Base-by-base conservation (phyloP, 2,888 invertebrate species). In the Leucoptera coffeella region DNA sequence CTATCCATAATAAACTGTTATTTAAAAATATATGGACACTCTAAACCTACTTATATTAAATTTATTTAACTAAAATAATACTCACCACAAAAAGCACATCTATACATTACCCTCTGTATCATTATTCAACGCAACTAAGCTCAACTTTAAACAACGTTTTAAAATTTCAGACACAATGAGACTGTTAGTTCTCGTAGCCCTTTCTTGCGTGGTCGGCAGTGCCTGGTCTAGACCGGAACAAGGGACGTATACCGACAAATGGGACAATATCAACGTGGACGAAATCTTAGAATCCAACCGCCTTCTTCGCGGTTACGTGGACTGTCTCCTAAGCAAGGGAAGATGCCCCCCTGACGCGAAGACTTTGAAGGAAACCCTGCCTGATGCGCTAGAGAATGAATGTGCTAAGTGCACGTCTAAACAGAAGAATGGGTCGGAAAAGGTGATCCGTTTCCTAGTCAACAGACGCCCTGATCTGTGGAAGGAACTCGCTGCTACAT, bases 371-470 rank as follows among this genome's bases (percentile, higher is more conserved):
- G 67, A 71, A 32, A 56, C 73, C 2, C 60, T 87, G 2, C 85
- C 85, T 1, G 86, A 87, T 35, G 86, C 86, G 1, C 47, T 87
- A 22, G 72, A 74, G 37, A 73, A 77, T 17, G 78, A 79, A 26
- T 87, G 87, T 50, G 47, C 55, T 25, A 82, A 82, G 48, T 87
- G 87, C 47, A 82, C 78, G 50, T 35, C 73, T 52, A 75, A 73
- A 73, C 71, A 72, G 31, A 65, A 64, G 33, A 29, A 35, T 2
- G 44, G 55, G 1, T 52, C 81, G 28, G 80, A 82, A 38, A 82
- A 80, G 47, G 80, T 86, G 1, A 73, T 86, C 31, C 73, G 69
- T 22, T 76, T 64, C 46, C 58, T 88, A 30, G 75, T 83, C 19
- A 78, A 85, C 38, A 76, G 83, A 32, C 80, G 79, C 33, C 75